These are phyloP conservation scores for Polietes domitor DNA, from an alignment of 2,888 invertebrate genomes.

Conservation along the genomic window DNA sequence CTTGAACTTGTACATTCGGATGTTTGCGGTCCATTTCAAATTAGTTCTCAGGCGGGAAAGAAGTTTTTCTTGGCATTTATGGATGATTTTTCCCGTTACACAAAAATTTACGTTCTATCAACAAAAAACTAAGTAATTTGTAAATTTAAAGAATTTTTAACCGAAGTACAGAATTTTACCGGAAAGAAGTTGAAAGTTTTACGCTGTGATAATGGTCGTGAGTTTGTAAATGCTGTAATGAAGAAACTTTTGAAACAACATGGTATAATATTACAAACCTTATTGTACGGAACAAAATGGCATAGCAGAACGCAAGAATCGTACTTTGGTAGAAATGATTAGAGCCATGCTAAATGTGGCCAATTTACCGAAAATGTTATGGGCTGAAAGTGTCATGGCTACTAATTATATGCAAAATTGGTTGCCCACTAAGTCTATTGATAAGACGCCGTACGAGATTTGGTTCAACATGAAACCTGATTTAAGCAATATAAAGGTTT, in stretches of 20 bases:
- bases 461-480: no score
- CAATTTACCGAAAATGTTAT: conserved; percentile 67
- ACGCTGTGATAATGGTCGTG: conserved; percentile 5
- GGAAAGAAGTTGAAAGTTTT: not conserved
- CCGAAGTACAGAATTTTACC: conserved; percentile 9
- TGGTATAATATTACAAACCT: conserved; percentile 67
- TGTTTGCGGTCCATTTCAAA: conserved; percentile 2
- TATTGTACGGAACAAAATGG: conserved; percentile 47
- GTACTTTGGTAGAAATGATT: conserved; percentile 45
- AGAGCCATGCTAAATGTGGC: conserved; percentile 50
- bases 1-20: conserved; percentile 10
- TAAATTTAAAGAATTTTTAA: not conserved
- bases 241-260: conserved; percentile 60
- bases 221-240: not conserved
- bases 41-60: not conserved
- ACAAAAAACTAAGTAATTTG: not conserved
- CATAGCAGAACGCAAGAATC: conserved; percentile 53
- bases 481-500: no score
- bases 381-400: conserved; percentile 72
- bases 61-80: conserved; percentile 7
- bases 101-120: not conserved
- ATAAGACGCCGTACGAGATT: no score
- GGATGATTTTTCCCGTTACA: conserved; percentile 5
- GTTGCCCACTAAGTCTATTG: no score
- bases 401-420: conserved; percentile 63